These are phyloP conservation scores for Carcinoscorpius rotundicauda DNA, from an alignment of 1,140 invertebrate species.

Conservation along the genomic window DNA sequence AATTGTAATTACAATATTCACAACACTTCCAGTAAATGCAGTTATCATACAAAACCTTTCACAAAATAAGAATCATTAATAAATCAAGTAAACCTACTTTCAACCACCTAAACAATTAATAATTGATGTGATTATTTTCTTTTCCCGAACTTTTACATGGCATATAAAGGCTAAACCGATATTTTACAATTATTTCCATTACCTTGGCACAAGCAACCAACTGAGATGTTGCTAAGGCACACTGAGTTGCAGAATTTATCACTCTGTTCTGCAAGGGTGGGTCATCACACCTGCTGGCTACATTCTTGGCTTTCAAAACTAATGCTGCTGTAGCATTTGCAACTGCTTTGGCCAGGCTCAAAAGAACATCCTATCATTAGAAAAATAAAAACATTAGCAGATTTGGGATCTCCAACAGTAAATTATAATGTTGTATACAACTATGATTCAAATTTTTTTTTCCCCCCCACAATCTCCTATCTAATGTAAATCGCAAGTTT, in stretches of 20 bases:
- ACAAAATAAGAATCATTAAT: slow-evolving; percentile 3
- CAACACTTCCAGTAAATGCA: no score
- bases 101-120: slow-evolving; percentile 1
- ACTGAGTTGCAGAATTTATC: slow-evolving; percentile 88
- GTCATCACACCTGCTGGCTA: slow-evolving; percentile 68
- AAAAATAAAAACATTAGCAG: no score
- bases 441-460: no score
- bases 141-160: neutral
- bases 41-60: neutral
- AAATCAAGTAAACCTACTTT: neutral
- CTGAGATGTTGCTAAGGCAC: slow-evolving; percentile 92
- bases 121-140: slow-evolving; percentile 6
- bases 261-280: slow-evolving; percentile 58
- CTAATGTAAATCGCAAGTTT: no score
- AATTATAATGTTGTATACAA: no score
- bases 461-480: no score
- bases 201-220: slow-evolving; percentile 93
- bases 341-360: slow-evolving; percentile 85
- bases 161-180: no score
- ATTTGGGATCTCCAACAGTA: no score
- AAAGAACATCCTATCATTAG: slow-evolving; percentile 51
- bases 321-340: slow-evolving; percentile 92
- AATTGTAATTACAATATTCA: no score
- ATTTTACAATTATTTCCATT: slow-evolving; percentile 11
- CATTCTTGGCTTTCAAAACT: slow-evolving; percentile 86